phyloP scores from a whole-genome alignment of 1,140 invertebrate species.

The Aradophagus sp. region DNA sequence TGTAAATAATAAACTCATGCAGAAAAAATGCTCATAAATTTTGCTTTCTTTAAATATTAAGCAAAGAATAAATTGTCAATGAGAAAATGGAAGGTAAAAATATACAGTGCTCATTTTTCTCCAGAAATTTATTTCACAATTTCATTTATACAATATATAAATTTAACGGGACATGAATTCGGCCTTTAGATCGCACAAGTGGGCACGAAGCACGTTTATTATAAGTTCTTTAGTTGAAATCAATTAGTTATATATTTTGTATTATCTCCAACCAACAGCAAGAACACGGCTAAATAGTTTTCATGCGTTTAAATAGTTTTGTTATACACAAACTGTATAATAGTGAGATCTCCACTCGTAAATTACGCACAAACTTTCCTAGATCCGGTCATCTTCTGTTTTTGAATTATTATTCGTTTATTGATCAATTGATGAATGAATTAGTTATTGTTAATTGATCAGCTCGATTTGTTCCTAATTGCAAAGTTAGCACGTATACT shows the following conservation, averaged over 20 bases:
- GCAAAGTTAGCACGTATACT: too few relatives aligned
- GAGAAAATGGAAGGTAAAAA: slow-evolving; percentile 63
- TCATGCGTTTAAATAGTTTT: slow-evolving; percentile 62
- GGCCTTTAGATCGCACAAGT: slow-evolving; percentile 48
- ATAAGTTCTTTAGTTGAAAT: slow-evolving; percentile 45
- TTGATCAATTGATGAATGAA: too few relatives aligned
- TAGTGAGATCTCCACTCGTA: slow-evolving; percentile 65
- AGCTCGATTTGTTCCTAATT: too few relatives aligned
- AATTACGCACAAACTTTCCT: slow-evolving; percentile 68
- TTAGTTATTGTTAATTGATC: too few relatives aligned
- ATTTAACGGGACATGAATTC: slow-evolving; percentile 64
- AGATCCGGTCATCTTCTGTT: too few relatives aligned
- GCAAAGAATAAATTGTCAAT: too few relatives aligned
- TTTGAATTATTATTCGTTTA: too few relatives aligned
- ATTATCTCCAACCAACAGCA: slow-evolving; percentile 48
- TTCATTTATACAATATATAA: slow-evolving; percentile 72
- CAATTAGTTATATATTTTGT: slow-evolving; percentile 23
- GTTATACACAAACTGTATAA: slow-evolving; percentile 58
- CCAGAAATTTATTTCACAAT: slow-evolving; percentile 67
- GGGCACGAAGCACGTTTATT: slow-evolving; percentile 23
- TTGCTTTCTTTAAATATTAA: too few relatives aligned
- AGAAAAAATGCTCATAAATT: too few relatives aligned
- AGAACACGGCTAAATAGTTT: slow-evolving; percentile 55
- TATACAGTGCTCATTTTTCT: slow-evolving; percentile 60
- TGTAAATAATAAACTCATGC: too few relatives aligned